Conservation (phyloP, 2,888 invertebrate species). For the Lithophane ornitopus region DNA sequence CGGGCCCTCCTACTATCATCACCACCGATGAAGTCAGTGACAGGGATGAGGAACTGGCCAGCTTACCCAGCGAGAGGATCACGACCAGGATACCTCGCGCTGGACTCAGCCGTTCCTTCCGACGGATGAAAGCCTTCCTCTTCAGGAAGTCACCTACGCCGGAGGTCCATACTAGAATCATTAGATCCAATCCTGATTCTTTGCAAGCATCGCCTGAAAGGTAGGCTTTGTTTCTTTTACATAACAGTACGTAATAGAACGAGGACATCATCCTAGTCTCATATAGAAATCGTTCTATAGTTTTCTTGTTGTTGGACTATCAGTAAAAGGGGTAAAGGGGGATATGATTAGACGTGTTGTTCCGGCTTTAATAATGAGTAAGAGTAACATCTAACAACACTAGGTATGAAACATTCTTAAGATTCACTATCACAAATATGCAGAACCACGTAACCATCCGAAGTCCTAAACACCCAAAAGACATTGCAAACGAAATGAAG, state of each 20-base stretch:
- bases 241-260: neutral
- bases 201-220: conserved; percentile 74
- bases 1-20: conserved; percentile 23
- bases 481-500: conserved; percentile 1
- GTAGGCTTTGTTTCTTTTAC: conserved; percentile 58
- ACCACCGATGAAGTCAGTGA: conserved; percentile 50
- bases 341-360: neutral
- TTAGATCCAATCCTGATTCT: conserved; percentile 72
- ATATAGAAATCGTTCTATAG: neutral
- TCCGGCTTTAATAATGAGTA: neutral
- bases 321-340: neutral
- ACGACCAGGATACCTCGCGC: conserved; percentile 78
- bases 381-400: neutral
- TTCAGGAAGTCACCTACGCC: conserved; percentile 70
- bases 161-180: conserved; percentile 55
- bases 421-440: neutral
- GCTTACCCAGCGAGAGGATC: conserved; percentile 60
- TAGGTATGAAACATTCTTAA: neutral
- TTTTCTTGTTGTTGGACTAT: neutral
- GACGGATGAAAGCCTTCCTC: conserved; percentile 77
- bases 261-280: neutral
- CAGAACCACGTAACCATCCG: neutral
- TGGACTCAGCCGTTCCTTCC: conserved; percentile 77
- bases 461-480: neutral
- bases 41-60: conserved; percentile 64